phyloP scores from a whole-genome alignment of 2,888 invertebrate species.

The Tetragnatha montana region DNA sequence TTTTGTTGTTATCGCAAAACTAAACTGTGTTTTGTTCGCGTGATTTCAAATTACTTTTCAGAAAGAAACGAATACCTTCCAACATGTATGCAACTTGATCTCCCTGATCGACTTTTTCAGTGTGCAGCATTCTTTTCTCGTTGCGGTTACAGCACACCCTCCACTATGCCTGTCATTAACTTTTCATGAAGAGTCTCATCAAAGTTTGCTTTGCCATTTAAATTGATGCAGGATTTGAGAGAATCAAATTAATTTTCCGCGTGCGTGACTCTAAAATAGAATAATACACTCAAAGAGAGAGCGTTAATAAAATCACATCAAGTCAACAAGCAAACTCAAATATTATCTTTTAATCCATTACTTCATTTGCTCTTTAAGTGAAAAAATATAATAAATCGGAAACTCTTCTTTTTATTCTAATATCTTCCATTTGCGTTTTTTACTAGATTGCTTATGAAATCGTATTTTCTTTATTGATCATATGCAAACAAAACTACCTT shows the following conservation, averaged over 20 bases:
- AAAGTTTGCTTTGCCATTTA: background rate
- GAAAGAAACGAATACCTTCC: background rate
- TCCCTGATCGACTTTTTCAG: background rate
- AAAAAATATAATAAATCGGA: background rate
- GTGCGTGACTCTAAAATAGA: background rate
- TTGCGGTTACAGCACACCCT: background rate
- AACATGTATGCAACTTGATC: background rate
- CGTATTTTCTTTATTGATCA: background rate
- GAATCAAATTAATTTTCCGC: background rate
- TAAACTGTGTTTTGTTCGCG: too few relatives aligned
- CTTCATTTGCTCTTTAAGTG: background rate
- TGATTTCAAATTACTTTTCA: too few relatives aligned
- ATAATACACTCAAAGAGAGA: background rate
- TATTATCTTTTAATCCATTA: conserved; percentile 1
- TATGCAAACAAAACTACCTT: background rate
- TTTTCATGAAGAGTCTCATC: background rate
- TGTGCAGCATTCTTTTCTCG: background rate
- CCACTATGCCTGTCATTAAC: background rate
- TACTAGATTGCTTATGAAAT: background rate
- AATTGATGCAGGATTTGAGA: background rate
- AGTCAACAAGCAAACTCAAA: conserved; percentile 1
- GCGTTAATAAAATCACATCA: conserved; percentile 1
- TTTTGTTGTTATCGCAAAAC: too few relatives aligned
- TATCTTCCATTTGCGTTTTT: background rate
- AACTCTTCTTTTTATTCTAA: background rate